A percentile compares a stretch with the other conserved stretches of the same genome.
phyloP scores from a whole-genome alignment of 2,888 invertebrate species.

The Hypomecis atomaria region DNA sequence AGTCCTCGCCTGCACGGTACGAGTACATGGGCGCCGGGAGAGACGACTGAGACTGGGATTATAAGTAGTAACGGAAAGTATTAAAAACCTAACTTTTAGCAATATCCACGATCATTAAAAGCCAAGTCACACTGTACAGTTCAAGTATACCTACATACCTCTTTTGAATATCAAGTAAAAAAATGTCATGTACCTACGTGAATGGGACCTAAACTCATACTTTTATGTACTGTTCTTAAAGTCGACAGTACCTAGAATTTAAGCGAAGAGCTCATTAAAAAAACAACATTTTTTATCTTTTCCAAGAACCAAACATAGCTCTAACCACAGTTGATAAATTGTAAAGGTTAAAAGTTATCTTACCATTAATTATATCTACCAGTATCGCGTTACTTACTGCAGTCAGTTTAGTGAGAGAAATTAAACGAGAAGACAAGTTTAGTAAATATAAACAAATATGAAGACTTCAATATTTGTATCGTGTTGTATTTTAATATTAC shows the following conservation, averaged over 20 bases:
- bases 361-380: slow-evolving; percentile 18
- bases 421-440: slow-evolving; percentile 43
- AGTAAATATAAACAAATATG: slow-evolving; percentile 48
- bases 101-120: too few species aligned
- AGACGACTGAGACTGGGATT: too few species aligned
- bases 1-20: too few species aligned
- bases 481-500: slow-evolving; percentile 49
- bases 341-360: slow-evolving; percentile 51
- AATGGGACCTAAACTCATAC: too few species aligned
- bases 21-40: too few species aligned
- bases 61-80: too few species aligned
- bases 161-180: too few species aligned
- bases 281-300: slow-evolving; percentile 44
- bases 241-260: background rate
- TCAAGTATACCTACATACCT: too few species aligned
- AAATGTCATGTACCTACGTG: too few species aligned
- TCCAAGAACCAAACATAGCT: slow-evolving; percentile 42
- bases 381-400: slow-evolving; percentile 30
- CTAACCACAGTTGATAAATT: slow-evolving; percentile 9
- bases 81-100: too few species aligned
- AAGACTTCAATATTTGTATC: slow-evolving; percentile 50
- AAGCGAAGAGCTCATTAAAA: slow-evolving; percentile 1
- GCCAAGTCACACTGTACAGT: too few species aligned
- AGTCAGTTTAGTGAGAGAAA: slow-evolving; percentile 36
- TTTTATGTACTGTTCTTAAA: too few species aligned